Conservation (phyloP, 2,113 vertebrate genomes). For the Alosa alosa region DNA sequence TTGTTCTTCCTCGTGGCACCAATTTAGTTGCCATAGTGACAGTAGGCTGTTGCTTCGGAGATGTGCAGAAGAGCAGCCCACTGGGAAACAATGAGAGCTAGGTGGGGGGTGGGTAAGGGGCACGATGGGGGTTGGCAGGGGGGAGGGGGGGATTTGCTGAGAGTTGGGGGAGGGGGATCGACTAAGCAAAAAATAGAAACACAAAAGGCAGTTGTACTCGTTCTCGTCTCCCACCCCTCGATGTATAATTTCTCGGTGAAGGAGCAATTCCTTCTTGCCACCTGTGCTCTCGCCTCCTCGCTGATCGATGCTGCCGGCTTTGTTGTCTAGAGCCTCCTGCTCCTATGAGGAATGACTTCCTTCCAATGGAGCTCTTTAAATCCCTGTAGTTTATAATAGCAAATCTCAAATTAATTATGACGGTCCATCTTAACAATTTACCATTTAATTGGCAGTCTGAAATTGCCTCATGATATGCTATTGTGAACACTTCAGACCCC, state of each 20-base stretch:
- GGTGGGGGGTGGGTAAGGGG: neutral
- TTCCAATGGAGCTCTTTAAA: neutral
- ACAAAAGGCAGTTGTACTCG: slow-evolving; percentile 17
- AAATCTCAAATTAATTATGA: neutral
- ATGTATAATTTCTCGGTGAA: neutral
- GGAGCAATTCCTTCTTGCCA: slow-evolving; percentile 13
- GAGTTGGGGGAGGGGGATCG: slow-evolving; percentile 31
- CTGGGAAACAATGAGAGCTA: slow-evolving; percentile 44
- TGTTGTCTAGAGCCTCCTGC: neutral
- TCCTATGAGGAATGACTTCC: neutral
- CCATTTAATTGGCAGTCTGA: neutral
- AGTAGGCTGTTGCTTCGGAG: slow-evolving; percentile 48
- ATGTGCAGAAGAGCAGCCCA: slow-evolving; percentile 41
- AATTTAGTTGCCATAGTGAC: slow-evolving; percentile 45
- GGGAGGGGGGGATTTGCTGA: neutral
- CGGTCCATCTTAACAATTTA: neutral
- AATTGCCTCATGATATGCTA: neutral
- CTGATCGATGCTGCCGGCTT: slow-evolving; percentile 7
- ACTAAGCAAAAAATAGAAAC: slow-evolving; percentile 44
- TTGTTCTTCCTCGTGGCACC: slow-evolving; percentile 26
- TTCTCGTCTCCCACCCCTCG: neutral
- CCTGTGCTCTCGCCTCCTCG: slow-evolving; percentile 23
- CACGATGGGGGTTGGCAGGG: neutral
- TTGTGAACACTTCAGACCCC: neutral
- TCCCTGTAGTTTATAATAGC: neutral